Evolutionary conservation across 2,888 invertebrate genomes (phyloP).

Genomic region (Galeruca laticollis): DNA sequence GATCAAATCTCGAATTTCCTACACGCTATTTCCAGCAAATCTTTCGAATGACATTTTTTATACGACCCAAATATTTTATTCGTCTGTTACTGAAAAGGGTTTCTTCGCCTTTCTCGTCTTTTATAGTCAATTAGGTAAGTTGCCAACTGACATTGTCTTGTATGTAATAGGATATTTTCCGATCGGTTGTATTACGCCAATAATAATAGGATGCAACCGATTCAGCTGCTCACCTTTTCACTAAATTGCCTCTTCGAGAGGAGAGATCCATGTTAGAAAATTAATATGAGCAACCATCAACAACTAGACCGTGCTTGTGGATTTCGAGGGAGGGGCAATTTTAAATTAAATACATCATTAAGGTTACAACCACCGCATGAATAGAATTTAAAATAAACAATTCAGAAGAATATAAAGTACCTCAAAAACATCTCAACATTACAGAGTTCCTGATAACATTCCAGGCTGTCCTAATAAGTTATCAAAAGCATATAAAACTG

Average conservation of each 20-base stretch:
- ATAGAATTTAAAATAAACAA: no score
- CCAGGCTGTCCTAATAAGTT: no score
- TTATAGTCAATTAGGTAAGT: conserved; percentile 1
- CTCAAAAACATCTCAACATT: not conserved
- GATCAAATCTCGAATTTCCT: no score
- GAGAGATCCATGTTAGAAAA: conserved; percentile 15
- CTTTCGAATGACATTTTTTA: no score
- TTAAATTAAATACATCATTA: no score
- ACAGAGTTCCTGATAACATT: no score
- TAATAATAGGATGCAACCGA: conserved; percentile 28
- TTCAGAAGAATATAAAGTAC: not conserved
- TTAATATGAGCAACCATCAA: conserved; percentile 17
- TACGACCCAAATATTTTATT: no score
- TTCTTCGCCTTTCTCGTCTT: not conserved
- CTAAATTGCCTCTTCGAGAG: conserved; percentile 20
- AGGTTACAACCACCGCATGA: no score
- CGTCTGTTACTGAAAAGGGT: not conserved
- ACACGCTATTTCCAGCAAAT: no score
- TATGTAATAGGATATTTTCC: conserved; percentile 28
- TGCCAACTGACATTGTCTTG: conserved; percentile 7
- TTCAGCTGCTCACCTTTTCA: conserved; percentile 32
- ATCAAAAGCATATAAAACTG: no score
- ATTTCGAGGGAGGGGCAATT: not conserved
- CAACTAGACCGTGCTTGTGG: not conserved
- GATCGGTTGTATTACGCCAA: conserved; percentile 24